A percentile compares a stretch with the other conserved stretches of the same genome.
Evolutionary conservation across 2,113 vertebrate species (phyloP).

Genomic region (Trematocara zebra): DNA sequence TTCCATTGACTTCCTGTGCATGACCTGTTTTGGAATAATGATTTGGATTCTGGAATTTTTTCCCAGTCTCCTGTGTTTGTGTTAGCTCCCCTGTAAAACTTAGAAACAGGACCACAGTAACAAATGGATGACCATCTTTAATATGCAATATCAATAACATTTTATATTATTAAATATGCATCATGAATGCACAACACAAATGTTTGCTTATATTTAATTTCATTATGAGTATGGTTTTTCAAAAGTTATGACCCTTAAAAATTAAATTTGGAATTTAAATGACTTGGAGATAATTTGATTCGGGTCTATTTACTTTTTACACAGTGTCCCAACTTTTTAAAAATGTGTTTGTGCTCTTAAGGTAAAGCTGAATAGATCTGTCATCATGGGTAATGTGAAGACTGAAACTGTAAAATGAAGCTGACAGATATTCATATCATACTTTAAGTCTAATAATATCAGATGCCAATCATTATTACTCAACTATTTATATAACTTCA

Average conservation of each 20-base stretch:
- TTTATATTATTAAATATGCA: background rate
- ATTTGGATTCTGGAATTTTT: background rate
- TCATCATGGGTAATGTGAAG: background rate
- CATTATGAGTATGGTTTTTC: background rate
- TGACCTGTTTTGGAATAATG: background rate
- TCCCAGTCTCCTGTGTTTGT: background rate
- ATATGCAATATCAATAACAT: background rate
- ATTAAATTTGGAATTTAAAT: background rate
- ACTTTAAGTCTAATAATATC: constrained; percentile 1
- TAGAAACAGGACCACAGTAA: background rate
- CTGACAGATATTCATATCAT: constrained; percentile 27
- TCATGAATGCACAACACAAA: background rate
- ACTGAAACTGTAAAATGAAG: constrained; percentile 5
- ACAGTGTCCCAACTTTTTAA: background rate
- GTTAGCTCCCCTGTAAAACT: background rate
- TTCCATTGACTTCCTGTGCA: background rate
- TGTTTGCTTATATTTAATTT: background rate
- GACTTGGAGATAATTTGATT: background rate
- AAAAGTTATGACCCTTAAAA: background rate
- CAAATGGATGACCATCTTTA: background rate
- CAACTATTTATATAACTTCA: background rate
- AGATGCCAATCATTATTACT: constrained; percentile 24
- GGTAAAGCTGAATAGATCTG: background rate
- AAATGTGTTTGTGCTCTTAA: background rate
- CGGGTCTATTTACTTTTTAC: background rate